Evolutionary conservation across 2,888 invertebrate species (phyloP).

Genomic region (Physocephala rufipes): DNA sequence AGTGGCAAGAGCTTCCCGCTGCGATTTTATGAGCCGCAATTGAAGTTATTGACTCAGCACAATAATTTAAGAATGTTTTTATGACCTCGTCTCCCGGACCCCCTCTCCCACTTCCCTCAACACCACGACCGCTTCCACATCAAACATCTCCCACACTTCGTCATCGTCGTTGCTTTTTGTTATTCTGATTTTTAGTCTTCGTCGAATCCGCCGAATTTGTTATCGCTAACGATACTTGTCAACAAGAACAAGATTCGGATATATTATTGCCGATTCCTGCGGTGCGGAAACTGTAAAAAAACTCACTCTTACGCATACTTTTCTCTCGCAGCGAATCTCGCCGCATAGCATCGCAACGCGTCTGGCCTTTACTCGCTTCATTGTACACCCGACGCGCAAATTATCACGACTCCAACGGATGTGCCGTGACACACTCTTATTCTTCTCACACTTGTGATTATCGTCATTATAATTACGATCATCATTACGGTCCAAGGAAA

Average conservation of each 20-base stretch:
- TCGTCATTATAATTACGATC: background rate
- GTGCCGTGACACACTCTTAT: background rate
- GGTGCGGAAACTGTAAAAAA: constrained; percentile 41
- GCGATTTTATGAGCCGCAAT: constrained; percentile 64
- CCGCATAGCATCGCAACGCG: background rate
- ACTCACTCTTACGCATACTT: constrained; percentile 1
- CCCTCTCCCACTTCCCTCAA: background rate
- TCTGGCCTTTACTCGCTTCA: background rate
- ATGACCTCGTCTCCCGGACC: background rate
- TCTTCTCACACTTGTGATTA: background rate
- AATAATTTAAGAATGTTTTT: constrained; percentile 40
- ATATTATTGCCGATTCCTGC: constrained; percentile 48
- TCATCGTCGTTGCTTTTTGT: background rate
- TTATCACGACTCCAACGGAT: constrained; percentile 28
- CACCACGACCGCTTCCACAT: no score
- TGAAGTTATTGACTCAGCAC: constrained; percentile 61
- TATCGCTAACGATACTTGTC: constrained; percentile 44
- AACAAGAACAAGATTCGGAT: constrained; percentile 47
- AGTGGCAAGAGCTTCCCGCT: constrained; percentile 51
- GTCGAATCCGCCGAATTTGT: constrained; percentile 39
- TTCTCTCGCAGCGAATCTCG: background rate
- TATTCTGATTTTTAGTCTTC: constrained; percentile 14
- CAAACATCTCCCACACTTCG: constrained; percentile 16
- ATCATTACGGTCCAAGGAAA: constrained; percentile 28
- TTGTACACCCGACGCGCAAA: constrained; percentile 21